Evolutionary conservation across 1,140 invertebrate genomes (phyloP), one percentile per base, ranked within the genome.

Genomic region (Drosophila erecta): DNA sequence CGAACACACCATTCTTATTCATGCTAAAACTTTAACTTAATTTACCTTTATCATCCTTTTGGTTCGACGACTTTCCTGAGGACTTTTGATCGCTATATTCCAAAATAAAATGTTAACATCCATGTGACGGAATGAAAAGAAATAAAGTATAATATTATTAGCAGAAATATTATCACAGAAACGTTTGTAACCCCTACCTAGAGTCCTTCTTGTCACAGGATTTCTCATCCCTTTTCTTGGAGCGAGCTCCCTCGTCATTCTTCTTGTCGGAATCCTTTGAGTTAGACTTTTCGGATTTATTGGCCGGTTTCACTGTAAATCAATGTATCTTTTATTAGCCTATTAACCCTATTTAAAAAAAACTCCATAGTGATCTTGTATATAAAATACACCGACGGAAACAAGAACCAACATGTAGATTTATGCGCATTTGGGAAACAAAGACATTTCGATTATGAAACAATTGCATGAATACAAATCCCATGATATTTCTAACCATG

Each of bases 41-140:
- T 59, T 92, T 92, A 92, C 91, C 91, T 92, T 92, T 92, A 59
- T 92, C 91, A 69, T 92, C 91, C 74, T 92, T 92, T 72, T 73
- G 77, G 17, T 61, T 79, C 8, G 79, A 79, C 43, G 79, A 80
- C 57, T 91, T 91, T 33, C 79, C 69, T n/a, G 58, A 47, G 38
- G 58, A 66, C 61, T 91, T 91, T 65, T 70, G 80, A 54, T 91
- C 89, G 51, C 87, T 90, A 51, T 60, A 24, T 20, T 49, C 46
- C 46, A 49, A 15, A 17, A 35, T 12, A 17, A 11, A 10, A n/a
- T 24, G 27, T 17, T 15, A 8, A 15, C 1, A 8, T 17, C 15
- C 40, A 41, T 8, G 47, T 33, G 27, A 2, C 27, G 22, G 0
- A n/a, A 37, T 20, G 35, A 56, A n/a, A 56, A 43, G 43, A 41